phyloP scores from a whole-genome alignment of 1,140 invertebrate genomes.

The Phortica variegata region DNA sequence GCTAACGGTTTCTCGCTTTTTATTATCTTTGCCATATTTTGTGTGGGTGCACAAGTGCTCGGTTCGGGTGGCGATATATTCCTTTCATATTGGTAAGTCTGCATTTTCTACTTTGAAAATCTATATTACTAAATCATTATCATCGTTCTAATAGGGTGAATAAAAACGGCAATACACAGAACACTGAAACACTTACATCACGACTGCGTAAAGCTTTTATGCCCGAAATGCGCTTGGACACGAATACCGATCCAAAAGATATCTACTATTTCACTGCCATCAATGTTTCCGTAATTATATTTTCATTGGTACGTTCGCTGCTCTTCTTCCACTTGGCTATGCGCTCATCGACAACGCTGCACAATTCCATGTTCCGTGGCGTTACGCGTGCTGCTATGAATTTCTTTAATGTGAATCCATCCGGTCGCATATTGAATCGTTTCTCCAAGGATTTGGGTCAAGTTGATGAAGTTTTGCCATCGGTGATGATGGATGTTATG shows the following conservation, averaged over 20 bases:
- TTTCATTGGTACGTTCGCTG: slow-evolving; percentile 62
- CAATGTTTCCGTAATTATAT: slow-evolving; percentile 62
- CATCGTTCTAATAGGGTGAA: slow-evolving; percentile 35
- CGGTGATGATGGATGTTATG: slow-evolving; percentile 70
- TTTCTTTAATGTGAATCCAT: slow-evolving; percentile 81
- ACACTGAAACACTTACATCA: slow-evolving; percentile 27
- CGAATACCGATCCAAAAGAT: slow-evolving; percentile 39
- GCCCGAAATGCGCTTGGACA: slow-evolving; percentile 31
- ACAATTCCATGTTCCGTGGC: slow-evolving; percentile 76
- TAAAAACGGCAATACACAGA: slow-evolving; percentile 35
- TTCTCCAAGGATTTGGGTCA: slow-evolving; percentile 86
- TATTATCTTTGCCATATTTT: slow-evolving; percentile 48
- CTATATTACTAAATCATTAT: not conserved
- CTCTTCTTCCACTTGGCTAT: slow-evolving; percentile 72
- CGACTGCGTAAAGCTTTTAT: slow-evolving; percentile 25
- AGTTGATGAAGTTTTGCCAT: slow-evolving; percentile 82
- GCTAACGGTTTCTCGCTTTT: slow-evolving; percentile 61
- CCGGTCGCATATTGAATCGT: slow-evolving; percentile 73
- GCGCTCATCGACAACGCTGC: slow-evolving; percentile 71
- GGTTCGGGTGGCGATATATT: slow-evolving; percentile 71
- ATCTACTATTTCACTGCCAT: slow-evolving; percentile 61
- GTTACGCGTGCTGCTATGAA: slow-evolving; percentile 75
- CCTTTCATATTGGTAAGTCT: slow-evolving; percentile 66
- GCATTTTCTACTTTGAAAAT: no score
- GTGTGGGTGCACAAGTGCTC: slow-evolving; percentile 64